Base-by-base conservation (phyloP, 2,113 vertebrate genomes). In the Ceyx melanurus region DNA sequence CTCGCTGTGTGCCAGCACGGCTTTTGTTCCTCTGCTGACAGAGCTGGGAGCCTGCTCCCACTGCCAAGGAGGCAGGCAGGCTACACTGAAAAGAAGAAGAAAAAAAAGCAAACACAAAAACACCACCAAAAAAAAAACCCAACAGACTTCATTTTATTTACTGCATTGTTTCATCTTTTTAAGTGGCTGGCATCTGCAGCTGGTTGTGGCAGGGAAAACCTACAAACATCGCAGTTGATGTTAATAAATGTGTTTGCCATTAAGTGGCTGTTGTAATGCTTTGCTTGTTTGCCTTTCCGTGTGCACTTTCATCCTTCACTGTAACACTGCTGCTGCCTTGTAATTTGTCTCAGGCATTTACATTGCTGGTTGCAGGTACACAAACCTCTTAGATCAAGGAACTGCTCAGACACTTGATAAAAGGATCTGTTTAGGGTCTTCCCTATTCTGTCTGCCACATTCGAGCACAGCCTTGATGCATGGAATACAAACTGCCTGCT, bases 241-340 rank as follows among this genome's bases (percentile, higher is more conserved):
- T 96, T 95, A 96, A 97, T 97, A 96, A 96, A 97, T 96, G 92
- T 96, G 93, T 95, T 97, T 97, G 92, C 92, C 93, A 97, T 96
- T 97, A 95, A 96, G 94, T 86, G 77, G 90, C 94, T 91, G 89
- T 95, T 95, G 94, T 96, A 96, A 93, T 91, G 90, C 94, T 96
- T 92, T 93, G 89, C 90, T 93, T 95, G 95, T 97, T 97, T 96
- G 96, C 95, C 95, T 97, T 97, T 93, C 90, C 80, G 76, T 43
- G 79, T 84, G 93, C 95, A 97, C 95, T 95, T 97, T 97, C 96
- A 97, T 97, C 97, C 90, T 96, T 97, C 95, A 94, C 81, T 95
- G 95, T 95, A 94, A 91, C 84, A 64, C 94, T 73, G 8, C 94
- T 82, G 58, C 86, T 92, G 89, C 94, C 92, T 93, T 95, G 96